phyloP scores from a whole-genome alignment of 2,113 vertebrate species.

The Caracal caracal region DNA sequence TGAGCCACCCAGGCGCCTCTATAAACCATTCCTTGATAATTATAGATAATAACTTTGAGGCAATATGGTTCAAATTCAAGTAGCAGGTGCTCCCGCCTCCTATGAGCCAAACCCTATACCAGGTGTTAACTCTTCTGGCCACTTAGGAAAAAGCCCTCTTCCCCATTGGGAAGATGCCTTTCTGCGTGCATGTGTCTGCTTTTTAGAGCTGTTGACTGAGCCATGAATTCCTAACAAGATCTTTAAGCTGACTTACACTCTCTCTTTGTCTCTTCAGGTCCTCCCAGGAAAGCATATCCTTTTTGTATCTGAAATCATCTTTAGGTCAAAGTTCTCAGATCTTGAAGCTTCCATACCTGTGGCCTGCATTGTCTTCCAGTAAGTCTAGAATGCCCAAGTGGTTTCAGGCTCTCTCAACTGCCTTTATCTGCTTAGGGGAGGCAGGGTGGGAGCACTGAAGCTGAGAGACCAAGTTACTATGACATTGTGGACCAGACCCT shows the following conservation, averaged over 20 bases:
- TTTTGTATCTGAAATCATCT: constrained; percentile 9
- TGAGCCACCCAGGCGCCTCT: too few species aligned
- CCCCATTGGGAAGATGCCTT: neutral
- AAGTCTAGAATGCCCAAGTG: neutral
- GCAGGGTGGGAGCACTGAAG: too few species aligned
- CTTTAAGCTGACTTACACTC: too few species aligned
- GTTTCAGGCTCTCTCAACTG: neutral
- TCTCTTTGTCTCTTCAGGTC: neutral
- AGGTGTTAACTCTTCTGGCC: neutral
- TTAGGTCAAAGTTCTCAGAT: neutral
- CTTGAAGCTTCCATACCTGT: neutral
- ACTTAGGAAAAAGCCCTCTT: neutral
- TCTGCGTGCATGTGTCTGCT: rapidly evolving
- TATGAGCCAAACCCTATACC: neutral
- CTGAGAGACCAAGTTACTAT: neutral
- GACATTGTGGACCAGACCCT: neutral
- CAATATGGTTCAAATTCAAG: neutral
- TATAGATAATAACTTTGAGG: neutral
- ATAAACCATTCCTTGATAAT: neutral
- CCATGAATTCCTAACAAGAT: neutral
- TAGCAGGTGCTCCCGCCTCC: neutral
- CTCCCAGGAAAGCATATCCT: neutral
- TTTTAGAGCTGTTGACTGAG: neutral
- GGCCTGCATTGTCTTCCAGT: neutral
- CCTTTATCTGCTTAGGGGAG: neutral